Evolutionary conservation across 2,113 vertebrate species (phyloP), one percentile per base, ranked within the genome.

Genomic region (Grus americana): DNA sequence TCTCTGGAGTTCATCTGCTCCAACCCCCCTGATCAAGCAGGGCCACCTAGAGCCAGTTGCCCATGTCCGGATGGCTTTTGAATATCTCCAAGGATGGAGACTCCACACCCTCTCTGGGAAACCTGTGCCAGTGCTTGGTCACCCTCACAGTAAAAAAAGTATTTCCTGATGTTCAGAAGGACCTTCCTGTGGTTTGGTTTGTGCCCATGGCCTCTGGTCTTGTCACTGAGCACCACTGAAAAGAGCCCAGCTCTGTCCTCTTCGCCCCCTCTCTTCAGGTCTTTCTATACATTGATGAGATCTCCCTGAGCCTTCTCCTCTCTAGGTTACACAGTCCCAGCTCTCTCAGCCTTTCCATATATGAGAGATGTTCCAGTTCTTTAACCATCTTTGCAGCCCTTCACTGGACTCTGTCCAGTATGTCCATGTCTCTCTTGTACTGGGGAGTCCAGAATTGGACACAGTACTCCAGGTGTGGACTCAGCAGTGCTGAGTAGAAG

Each of bases 31-130:
- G 5, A 50, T 40, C 15, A 20, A 50, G 15, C 15, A 78, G 11
- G 2, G 5, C n/a, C 3, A 2, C 27, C 26, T 49, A 49, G 11
- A 30, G 5, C 9, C 3, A 0, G 8, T 49, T 61, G 26, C 26
- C 26, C 34, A 18, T 38, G 26, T 30, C 52, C 71, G 42, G 38
- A 34, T 4, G 11, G 38, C 22, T 55, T 73, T 34, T 73, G 11
- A 55, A 3, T 73, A 73, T 24, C 38, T 34, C 21, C 27, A 42
- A 24, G 8, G 38, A 36, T 36, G 36, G 54, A 75, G 72, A 30
- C 23, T 58, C 72, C 42, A 61, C 26, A 61, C 8, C 22, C 9
- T 32, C n/a, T 40, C 17, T 34, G 17, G 29, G 16, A 29, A 65
- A 21, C 30, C 7, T 59, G 24, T 75, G 32, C 23, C 34, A 16